A percentile compares a stretch with the other conserved stretches of the same genome.
Conservation (phyloP, 2,797 vertebrate genomes). For the Macrochelys suwanniensis region DNA sequence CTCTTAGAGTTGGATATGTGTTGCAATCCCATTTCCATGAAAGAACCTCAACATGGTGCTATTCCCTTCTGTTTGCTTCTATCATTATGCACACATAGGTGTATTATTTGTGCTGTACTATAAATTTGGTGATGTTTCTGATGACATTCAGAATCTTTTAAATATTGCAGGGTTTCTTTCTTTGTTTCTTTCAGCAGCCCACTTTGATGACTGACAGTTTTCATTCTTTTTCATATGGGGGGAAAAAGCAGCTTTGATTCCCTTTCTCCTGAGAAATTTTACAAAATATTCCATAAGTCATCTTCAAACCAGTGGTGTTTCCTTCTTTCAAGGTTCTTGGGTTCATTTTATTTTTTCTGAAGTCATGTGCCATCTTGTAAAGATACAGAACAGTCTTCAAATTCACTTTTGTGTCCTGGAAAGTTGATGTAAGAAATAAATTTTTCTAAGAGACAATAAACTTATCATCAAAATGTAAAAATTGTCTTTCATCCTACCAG, state of each 20-base stretch:
- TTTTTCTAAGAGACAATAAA: background rate
- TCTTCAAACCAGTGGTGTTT: background rate
- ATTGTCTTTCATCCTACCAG: constrained; percentile 10
- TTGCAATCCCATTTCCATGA: background rate
- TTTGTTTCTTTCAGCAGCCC: background rate
- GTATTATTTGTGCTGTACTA: background rate
- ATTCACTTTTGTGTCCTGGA: background rate
- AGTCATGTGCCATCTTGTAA: background rate
- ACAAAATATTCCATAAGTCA: background rate
- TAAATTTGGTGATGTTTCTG: background rate
- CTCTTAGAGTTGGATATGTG: accelerated
- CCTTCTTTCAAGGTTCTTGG: background rate
- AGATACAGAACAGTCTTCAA: background rate
- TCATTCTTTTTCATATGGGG: background rate
- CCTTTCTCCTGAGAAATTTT: background rate
- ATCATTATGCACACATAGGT: background rate
- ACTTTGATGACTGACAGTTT: background rate
- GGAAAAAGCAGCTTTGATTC: constrained; percentile 24
- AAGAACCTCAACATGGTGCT: background rate
- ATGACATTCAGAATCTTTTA: background rate
- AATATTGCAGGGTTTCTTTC: background rate
- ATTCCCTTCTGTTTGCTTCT: background rate
- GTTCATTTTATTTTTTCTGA: accelerated
- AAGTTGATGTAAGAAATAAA: background rate
- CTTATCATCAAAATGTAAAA: background rate